Conservation (phyloP, 2,888 invertebrate genomes). For the Andrena minutula region DNA sequence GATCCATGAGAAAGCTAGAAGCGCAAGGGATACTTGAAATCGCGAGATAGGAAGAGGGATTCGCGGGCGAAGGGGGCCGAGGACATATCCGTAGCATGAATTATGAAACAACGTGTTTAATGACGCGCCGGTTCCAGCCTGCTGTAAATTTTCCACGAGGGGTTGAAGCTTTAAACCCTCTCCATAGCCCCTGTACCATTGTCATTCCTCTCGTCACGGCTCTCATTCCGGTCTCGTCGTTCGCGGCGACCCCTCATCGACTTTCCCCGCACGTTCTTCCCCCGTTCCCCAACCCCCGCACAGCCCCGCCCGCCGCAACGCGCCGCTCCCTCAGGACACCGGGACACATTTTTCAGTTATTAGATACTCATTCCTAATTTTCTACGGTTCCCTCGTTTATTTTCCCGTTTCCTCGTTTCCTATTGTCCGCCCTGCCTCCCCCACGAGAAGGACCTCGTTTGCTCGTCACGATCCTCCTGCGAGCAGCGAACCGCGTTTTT, state of each 20-base stretch:
- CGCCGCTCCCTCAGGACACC: slow-evolving; percentile 59
- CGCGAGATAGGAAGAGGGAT: slow-evolving; percentile 12
- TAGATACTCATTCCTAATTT: slow-evolving; percentile 78
- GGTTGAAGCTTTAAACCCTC: slow-evolving; percentile 78
- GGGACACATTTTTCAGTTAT: slow-evolving; percentile 77
- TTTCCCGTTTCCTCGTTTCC: slow-evolving; percentile 63
- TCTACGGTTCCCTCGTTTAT: slow-evolving; percentile 65
- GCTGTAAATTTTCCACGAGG: slow-evolving; percentile 81
- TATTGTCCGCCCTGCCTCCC: slow-evolving; percentile 39
- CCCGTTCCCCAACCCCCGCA: too few species aligned
- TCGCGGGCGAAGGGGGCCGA: slow-evolving; percentile 32
- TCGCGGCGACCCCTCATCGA: slow-evolving; percentile 62
- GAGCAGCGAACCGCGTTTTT: background rate
- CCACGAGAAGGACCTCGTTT: slow-evolving; percentile 12
- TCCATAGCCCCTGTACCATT: slow-evolving; percentile 73
- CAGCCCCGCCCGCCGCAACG: background rate
- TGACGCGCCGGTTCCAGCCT: slow-evolving; percentile 83
- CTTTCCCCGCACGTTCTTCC: slow-evolving; percentile 71
- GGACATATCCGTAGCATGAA: slow-evolving; percentile 78
- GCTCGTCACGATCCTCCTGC: slow-evolving; percentile 2
- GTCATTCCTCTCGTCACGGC: slow-evolving; percentile 76
- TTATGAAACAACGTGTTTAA: slow-evolving; percentile 85
- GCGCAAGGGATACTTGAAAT: background rate
- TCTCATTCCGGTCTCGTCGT: slow-evolving; percentile 71
- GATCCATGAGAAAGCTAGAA: background rate